Evolutionary conservation across 2,888 invertebrate genomes (phyloP), one percentile per base, ranked within the genome.

Genomic region (Andrena haemorrhoa): DNA sequence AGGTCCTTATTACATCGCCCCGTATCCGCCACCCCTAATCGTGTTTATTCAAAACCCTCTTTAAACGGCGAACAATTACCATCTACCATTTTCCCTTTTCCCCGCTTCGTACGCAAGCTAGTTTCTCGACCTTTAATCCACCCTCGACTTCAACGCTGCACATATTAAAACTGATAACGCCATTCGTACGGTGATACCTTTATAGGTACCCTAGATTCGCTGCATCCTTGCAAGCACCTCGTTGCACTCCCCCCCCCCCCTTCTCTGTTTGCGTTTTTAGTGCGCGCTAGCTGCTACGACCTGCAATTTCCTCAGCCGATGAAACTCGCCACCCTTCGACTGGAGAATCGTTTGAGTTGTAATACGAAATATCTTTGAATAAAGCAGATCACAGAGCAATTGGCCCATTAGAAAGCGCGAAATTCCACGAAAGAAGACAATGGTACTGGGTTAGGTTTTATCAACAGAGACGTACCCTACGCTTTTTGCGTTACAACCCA

Each of bases 41-140:
- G 20, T 73, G 73, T 79, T 73, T 79, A 60, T 26, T 72, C 58
- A 10, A 69, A 69, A 81, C 61, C 10, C 49, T 33, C 31, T 65
- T 0, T 6, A 56, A 49, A 10, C 35, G 26, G 12, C 6, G 20
- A 26, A 58, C 7, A 26, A 10, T 60, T 49, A 56, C 53, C 16
- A n/a, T 20, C 4, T 12, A 49, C 16, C 26, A 5, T 1, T 26
- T 12, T 70, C 29, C 51, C n/a, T 29, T 23, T 51, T 20, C n/a
- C 20, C 20, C 7, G 31, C 4, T 33, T 26, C 26, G 12, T 56
- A 23, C 26, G 20, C 23, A 12, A 8, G 23, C 12, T 23, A 41
- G 41, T 41, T 49, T 26, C 31, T 41, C 63, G 41, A 65, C 47
- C 29, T 72, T 76, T 47, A 10, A 56, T 51, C 63, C 29, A 29